Percentiles rank a stretch among this genome's conserved stretches.
These are phyloP conservation scores for Danio tinwini DNA, from an alignment of 2,797 vertebrate genomes.

Conservation along the genomic window DNA sequence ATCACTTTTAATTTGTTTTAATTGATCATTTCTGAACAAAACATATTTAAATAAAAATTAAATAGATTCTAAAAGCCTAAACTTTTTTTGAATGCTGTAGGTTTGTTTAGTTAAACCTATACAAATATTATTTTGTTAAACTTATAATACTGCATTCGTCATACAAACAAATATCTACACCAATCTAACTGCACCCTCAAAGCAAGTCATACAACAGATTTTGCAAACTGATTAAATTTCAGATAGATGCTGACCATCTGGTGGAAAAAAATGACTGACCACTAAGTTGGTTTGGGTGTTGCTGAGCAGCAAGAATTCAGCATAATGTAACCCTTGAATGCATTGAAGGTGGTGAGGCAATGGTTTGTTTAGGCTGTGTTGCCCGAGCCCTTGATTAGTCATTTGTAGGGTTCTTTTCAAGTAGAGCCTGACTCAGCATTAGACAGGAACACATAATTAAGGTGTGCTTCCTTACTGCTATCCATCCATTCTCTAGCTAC, in stretches of 20 bases:
- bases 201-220: neutral
- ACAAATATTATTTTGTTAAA: no score
- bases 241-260: constrained; percentile 40
- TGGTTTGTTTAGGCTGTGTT: constrained; percentile 33
- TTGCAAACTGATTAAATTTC: neutral
- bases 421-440: constrained; percentile 58
- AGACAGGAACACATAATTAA: constrained; percentile 56
- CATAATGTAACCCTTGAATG: constrained; percentile 30
- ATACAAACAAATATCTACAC: neutral
- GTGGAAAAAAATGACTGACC: neutral
- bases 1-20: no score
- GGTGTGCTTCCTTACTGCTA: constrained; percentile 46
- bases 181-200: neutral
- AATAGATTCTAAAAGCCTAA: no score
- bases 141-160: no score
- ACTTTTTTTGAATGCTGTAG: no score
- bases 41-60: no score
- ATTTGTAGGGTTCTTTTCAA: constrained; percentile 51
- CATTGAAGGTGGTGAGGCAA: constrained; percentile 33
- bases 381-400: constrained; percentile 39
- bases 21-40: no score
- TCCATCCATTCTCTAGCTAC: constrained; percentile 39
- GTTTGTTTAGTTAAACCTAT: no score
- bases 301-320: constrained; percentile 7
- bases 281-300: constrained; percentile 5